Conservation (phyloP, 92 coral and sea anemone species). For the Montipora capitata region DNA sequence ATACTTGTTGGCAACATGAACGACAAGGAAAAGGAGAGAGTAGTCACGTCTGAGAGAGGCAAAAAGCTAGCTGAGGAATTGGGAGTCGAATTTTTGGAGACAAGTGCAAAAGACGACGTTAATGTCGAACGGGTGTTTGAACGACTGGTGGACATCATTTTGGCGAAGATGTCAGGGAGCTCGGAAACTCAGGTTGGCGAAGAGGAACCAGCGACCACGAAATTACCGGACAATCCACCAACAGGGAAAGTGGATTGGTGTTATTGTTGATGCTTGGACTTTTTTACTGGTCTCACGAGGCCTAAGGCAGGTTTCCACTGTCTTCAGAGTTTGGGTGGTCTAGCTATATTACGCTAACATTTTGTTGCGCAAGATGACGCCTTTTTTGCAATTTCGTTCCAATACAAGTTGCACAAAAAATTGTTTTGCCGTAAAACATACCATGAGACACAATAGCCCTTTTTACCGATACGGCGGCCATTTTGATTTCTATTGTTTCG, state of each 20-base stretch:
- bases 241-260: conserved; percentile 83
- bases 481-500: too few species aligned
- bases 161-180: not conserved
- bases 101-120: conserved; percentile 96
- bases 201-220: conserved; percentile 95
- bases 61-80: conserved; percentile 94
- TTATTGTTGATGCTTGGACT: conserved; percentile 79
- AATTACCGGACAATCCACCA: conserved; percentile 86
- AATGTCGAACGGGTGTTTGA: conserved; percentile 98
- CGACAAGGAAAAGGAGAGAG: conserved; percentile 98
- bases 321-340: too few species aligned
- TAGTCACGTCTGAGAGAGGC: conserved; percentile 87
- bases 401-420: too few species aligned
- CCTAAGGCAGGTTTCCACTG: not conserved
- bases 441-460: too few species aligned
- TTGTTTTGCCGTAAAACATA: too few species aligned
- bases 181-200: conserved; percentile 72
- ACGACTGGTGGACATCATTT: conserved; percentile 96
- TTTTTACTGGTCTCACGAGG: too few species aligned
- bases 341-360: too few species aligned
- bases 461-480: too few species aligned
- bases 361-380: too few species aligned
- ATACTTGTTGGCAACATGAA: conserved; percentile 96
- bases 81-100: conserved; percentile 96
- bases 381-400: too few species aligned